A percentile compares a stretch with the other conserved stretches of the same genome.
Conservation (phyloP, 2,113 vertebrate genomes). For the Hassar affinis region DNA sequence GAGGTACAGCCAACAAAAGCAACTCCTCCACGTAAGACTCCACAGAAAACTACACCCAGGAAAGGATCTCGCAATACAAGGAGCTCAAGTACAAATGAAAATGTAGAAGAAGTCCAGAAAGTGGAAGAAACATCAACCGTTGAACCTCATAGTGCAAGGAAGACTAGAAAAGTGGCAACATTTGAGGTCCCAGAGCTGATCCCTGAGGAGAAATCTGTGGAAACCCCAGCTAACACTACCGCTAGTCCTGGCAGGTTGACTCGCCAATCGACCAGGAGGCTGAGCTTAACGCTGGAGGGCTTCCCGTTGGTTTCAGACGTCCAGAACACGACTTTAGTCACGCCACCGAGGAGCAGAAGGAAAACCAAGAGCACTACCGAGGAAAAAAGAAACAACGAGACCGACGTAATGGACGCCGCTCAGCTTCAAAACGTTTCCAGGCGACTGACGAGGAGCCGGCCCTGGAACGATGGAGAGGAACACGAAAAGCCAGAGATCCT, state of each 20-base stretch:
- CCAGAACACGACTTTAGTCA: conserved; percentile 40
- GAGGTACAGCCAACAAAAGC: conserved; percentile 30
- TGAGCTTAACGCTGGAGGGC: conserved; percentile 58
- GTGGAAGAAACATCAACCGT: conserved; percentile 50
- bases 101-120: conserved; percentile 33
- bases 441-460: conserved; percentile 57
- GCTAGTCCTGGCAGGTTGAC: conserved; percentile 65
- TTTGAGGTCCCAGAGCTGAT: conserved; percentile 7
- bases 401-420: conserved; percentile 19
- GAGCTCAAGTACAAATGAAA: conserved; percentile 31
- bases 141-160: conserved; percentile 66
- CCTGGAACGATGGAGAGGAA: conserved; percentile 64
- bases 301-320: conserved; percentile 62
- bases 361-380: conserved; percentile 54
- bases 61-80: conserved; percentile 60
- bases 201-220: conserved; percentile 35
- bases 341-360: conserved; percentile 65
- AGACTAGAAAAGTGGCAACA: conserved; percentile 1
- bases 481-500: conserved; percentile 44
- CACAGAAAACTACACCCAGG: conserved; percentile 57
- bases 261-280: conserved; percentile 64
- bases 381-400: conserved; percentile 31
- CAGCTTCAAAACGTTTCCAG: conserved; percentile 41
- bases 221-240: conserved; percentile 18
- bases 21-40: conserved; percentile 40